Percentiles rank a stretch among this genome's conserved stretches.
Evolutionary conservation across 2,113 vertebrate genomes (phyloP).

Genomic region (Thalassoma bifasciatum): DNA sequence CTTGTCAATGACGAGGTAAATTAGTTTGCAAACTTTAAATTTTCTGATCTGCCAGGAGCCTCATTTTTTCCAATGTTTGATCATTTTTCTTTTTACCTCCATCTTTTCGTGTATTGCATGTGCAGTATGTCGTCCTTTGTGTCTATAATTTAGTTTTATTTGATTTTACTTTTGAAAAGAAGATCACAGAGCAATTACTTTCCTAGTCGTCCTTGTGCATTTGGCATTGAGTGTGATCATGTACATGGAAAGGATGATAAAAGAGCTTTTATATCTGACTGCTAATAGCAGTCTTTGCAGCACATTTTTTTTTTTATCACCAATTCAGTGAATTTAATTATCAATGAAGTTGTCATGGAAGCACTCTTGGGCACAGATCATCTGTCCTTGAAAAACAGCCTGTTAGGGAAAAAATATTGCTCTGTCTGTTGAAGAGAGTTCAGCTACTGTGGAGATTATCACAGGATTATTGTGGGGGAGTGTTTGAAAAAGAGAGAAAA

Average conservation of each 20-base stretch:
- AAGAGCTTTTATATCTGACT: conserved; percentile 40
- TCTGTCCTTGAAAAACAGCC: conserved; percentile 56
- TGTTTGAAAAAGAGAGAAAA: not conserved
- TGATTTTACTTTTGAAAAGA: conserved; percentile 29
- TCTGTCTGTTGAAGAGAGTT: conserved; percentile 17
- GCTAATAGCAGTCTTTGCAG: conserved; percentile 29
- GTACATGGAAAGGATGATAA: conserved; percentile 2
- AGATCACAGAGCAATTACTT: conserved; percentile 10
- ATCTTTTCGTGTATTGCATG: not conserved
- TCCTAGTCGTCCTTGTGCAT: conserved; percentile 27
- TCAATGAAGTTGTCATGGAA: conserved; percentile 60
- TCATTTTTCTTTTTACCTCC: not conserved
- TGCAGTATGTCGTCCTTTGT: not conserved
- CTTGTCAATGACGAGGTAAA: not conserved
- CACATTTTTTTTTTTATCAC: conserved; percentile 40
- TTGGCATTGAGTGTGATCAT: conserved; percentile 22
- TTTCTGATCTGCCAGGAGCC: not conserved
- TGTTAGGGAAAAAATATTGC: conserved; percentile 23
- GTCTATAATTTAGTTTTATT: not conserved
- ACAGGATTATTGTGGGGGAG: not conserved
- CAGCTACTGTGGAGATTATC: conserved; percentile 4
- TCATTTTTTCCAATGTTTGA: not conserved
- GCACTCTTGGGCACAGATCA: conserved; percentile 49
- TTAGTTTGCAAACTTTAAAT: not conserved
- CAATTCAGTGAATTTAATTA: conserved; percentile 56